Percentiles rank a stretch among this genome's conserved stretches.
Evolutionary conservation across 2,888 invertebrate genomes (phyloP).

Genomic region (Odontocerum albicorne): DNA sequence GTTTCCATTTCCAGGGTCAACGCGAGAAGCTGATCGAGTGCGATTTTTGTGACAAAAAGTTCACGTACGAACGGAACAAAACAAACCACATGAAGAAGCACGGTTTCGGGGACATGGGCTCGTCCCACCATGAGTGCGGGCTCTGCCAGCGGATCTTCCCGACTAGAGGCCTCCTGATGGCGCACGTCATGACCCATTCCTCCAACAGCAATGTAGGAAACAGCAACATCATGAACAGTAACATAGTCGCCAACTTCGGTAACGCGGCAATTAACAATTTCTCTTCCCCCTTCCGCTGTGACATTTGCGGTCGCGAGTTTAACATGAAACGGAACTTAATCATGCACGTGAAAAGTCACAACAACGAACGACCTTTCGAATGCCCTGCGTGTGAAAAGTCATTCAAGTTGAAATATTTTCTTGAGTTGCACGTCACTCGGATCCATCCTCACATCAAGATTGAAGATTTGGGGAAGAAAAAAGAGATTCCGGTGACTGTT

Average conservation of each 20-base stretch:
- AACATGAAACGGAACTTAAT: slow-evolving; percentile 36
- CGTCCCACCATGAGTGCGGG: slow-evolving; percentile 25
- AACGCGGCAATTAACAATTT: not conserved
- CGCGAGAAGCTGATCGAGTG: slow-evolving; percentile 34
- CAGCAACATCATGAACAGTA: not conserved
- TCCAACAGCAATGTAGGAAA: not conserved
- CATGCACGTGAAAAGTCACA: slow-evolving; percentile 36
- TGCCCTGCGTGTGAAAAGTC: slow-evolving; percentile 36
- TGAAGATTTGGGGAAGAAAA: slow-evolving; percentile 30
- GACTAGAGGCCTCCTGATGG: slow-evolving; percentile 22
- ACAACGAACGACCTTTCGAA: slow-evolving; percentile 35
- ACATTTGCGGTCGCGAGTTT: slow-evolving; percentile 34
- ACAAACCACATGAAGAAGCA: slow-evolving; percentile 36
- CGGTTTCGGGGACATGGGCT: slow-evolving; percentile 4
- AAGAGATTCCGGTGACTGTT: slow-evolving; percentile 3
- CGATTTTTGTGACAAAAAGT: slow-evolving; percentile 35
- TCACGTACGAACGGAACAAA: slow-evolving; percentile 36
- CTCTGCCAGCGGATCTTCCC: slow-evolving; percentile 29
- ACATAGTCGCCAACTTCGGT: not conserved
- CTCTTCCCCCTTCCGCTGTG: slow-evolving; percentile 31
- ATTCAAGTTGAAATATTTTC: slow-evolving; percentile 35
- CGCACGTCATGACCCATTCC: slow-evolving; percentile 29
- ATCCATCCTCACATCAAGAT: slow-evolving; percentile 33
- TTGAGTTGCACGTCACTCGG: slow-evolving; percentile 31
- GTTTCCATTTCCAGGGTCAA: slow-evolving; percentile 29